Conservation (phyloP, 2,113 vertebrate species). For the Picathartes gymnocephalus region DNA sequence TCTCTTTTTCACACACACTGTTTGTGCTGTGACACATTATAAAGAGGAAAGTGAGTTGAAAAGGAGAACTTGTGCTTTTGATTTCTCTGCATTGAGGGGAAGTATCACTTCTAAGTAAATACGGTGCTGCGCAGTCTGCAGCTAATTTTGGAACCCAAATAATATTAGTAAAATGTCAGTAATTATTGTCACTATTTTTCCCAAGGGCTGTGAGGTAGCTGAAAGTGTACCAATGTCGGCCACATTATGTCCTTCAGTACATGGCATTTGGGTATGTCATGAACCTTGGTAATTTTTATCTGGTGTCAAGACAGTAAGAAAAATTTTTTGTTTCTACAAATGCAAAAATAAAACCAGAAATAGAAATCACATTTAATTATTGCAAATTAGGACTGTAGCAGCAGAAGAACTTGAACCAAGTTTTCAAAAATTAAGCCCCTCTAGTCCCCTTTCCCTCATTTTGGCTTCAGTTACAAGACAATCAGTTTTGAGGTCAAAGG, state of each 20-base stretch:
- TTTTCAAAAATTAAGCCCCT: not conserved
- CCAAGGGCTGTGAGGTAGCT: not conserved
- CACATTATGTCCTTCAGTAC: not conserved
- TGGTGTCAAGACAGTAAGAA: not conserved
- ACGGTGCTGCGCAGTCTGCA: not conserved
- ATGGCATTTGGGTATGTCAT: not conserved
- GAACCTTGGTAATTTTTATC: not conserved
- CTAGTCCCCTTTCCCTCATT: not conserved
- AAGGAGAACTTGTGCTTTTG: constrained; percentile 68
- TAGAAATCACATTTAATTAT: not conserved
- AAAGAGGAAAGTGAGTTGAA: constrained; percentile 53
- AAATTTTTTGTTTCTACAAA: not conserved
- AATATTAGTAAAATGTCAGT: not conserved
- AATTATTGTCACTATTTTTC: not conserved
- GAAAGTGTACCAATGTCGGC: not conserved
- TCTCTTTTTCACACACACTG: constrained; percentile 53
- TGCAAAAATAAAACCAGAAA: not conserved
- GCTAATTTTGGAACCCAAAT: not conserved
- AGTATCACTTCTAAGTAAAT: constrained; percentile 58
- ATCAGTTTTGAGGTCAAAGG: not conserved
- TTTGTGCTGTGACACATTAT: not conserved
- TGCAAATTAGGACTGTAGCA: not conserved
- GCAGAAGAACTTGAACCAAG: not conserved
- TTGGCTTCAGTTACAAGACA: not conserved
- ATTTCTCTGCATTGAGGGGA: constrained; percentile 64